phyloP scores from a whole-genome alignment of 2,797 vertebrate genomes.

The Jordanella pulchra region DNA sequence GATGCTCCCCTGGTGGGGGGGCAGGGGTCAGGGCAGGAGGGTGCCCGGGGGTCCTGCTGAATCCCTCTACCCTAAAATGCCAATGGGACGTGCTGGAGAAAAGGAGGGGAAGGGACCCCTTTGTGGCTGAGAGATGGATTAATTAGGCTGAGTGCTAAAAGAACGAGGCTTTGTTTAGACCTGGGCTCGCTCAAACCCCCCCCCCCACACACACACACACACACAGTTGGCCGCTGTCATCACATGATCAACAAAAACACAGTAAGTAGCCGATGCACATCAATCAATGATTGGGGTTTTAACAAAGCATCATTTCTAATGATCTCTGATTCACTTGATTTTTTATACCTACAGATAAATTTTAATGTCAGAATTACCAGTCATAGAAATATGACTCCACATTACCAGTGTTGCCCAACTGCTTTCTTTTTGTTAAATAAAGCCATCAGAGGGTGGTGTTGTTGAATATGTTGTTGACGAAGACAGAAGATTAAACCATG shows the following conservation, averaged over 20 bases:
- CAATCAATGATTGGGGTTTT: conserved; percentile 65
- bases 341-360: no score
- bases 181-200: conserved; percentile 4
- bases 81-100: conserved; percentile 66
- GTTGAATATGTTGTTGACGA: conserved; percentile 32
- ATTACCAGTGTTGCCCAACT: neutral
- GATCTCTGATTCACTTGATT: conserved; percentile 6
- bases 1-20: conserved; percentile 81
- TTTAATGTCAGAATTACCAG: neutral
- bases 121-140: conserved; percentile 72
- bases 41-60: conserved; percentile 73
- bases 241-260: conserved; percentile 23
- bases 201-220: conserved; percentile 19
- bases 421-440: conserved; percentile 2
- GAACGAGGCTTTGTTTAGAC: conserved; percentile 50
- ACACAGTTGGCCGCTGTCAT: conserved; percentile 18
- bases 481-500: conserved; percentile 41
- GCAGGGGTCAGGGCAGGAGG: conserved; percentile 76
- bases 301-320: conserved; percentile 52
- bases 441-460: conserved; percentile 4
- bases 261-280: conserved; percentile 6
- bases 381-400: neutral
- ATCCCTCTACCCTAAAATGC: conserved; percentile 73
- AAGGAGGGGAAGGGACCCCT: conserved; percentile 55
- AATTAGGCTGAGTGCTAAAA: conserved; percentile 75